Conservation (phyloP, 64 coral and sea anemone genomes). For the Porites australiensis region DNA sequence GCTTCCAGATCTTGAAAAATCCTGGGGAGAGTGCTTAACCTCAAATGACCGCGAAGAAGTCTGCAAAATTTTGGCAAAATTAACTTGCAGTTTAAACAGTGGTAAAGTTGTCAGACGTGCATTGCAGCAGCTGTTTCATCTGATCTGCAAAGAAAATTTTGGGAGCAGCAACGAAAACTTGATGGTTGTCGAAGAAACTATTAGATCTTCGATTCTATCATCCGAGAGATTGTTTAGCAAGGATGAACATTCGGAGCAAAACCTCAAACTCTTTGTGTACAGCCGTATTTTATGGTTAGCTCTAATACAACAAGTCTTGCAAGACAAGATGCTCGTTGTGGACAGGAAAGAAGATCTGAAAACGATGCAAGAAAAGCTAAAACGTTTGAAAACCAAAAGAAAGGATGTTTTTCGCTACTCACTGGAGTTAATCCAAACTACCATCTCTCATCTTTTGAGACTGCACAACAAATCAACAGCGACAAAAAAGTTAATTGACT, state of each 20-base stretch:
- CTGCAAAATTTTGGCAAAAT: background rate
- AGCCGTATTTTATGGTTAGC: background rate
- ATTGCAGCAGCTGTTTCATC: slow-evolving; percentile 2
- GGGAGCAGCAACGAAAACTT: background rate
- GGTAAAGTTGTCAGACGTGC: slow-evolving; percentile 3
- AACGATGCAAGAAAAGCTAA: background rate
- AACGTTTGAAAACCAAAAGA: background rate
- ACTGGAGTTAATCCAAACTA: background rate
- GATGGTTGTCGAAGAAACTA: background rate
- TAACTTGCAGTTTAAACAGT: background rate
- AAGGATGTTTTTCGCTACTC: slow-evolving; percentile 26
- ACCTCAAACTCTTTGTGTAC: slow-evolving; percentile 12
- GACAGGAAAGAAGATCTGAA: background rate
- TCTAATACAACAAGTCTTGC: background rate
- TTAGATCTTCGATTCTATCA: slow-evolving; percentile 15
- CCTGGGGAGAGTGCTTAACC: background rate
- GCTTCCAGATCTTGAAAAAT: slow-evolving; percentile 10
- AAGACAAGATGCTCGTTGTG: background rate
- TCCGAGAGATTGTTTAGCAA: background rate
- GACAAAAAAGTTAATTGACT: background rate
- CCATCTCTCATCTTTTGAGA: background rate
- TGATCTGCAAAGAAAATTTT: slow-evolving; percentile 8
- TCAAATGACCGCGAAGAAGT: background rate
- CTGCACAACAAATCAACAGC: background rate
- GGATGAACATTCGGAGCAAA: background rate